Percentiles rank a stretch among this genome's conserved stretches.
phyloP scores from a whole-genome alignment of 2,888 invertebrate genomes.

The Zootermopsis nevadensis region DNA sequence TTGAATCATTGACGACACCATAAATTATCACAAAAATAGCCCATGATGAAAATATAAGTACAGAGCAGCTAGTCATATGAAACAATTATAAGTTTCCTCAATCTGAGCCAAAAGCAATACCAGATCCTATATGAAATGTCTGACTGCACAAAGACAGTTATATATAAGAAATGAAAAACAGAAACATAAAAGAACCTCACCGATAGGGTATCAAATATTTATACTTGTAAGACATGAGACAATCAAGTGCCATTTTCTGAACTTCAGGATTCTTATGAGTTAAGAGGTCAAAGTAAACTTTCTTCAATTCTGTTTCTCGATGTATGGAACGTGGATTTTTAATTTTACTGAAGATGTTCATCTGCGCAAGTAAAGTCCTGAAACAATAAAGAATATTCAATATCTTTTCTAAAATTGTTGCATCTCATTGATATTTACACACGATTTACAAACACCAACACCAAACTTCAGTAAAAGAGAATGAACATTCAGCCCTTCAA shows the following conservation, averaged over 20 bases:
- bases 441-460: no score
- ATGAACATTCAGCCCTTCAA: no score
- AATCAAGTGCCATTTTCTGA: slow-evolving; percentile 88
- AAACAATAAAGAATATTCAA: slow-evolving; percentile 52
- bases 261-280: slow-evolving; percentile 81
- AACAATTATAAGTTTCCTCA: no score
- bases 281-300: slow-evolving; percentile 83
- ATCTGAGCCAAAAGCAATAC: no score
- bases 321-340: slow-evolving; percentile 84
- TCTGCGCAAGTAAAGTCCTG: slow-evolving; percentile 71
- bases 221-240: slow-evolving; percentile 86
- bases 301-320: slow-evolving; percentile 79
- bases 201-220: slow-evolving; percentile 82
- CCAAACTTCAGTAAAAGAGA: no score
- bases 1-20: no score
- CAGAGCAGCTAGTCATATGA: no score
- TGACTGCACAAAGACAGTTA: background rate
- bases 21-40: no score
- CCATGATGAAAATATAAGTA: no score
- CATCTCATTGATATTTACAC: no score
- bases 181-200: slow-evolving; percentile 57
- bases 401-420: no score
- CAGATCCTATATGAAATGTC: no score
- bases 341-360: slow-evolving; percentile 82
- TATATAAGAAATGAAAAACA: background rate